These are phyloP conservation scores for Chaetodon auriga DNA, from an alignment of 2,113 vertebrate genomes.

Conservation along the genomic window DNA sequence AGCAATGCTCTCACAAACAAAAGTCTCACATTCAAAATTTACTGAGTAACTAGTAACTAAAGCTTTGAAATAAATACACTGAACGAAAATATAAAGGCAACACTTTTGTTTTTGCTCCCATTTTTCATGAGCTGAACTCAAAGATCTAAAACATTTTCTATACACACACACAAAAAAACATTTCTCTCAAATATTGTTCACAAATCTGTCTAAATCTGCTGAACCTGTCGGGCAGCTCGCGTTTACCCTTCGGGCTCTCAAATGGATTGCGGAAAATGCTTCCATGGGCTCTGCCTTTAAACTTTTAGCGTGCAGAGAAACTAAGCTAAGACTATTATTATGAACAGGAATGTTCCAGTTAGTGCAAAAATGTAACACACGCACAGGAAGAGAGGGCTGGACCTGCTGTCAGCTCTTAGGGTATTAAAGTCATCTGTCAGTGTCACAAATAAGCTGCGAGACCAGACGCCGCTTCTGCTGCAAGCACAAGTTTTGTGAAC, in stretches of 20 bases:
- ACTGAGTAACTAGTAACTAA: neutral
- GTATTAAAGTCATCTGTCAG: neutral
- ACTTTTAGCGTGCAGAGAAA: neutral
- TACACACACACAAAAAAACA: too few relatives aligned
- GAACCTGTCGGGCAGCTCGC: neutral
- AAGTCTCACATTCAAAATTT: too few relatives aligned
- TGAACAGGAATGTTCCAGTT: neutral
- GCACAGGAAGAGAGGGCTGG: neutral
- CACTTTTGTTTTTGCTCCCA: too few relatives aligned
- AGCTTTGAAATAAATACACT: neutral
- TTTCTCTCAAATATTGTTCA: too few relatives aligned
- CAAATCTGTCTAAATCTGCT: too few relatives aligned
- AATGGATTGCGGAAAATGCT: neutral
- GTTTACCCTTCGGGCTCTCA: neutral
- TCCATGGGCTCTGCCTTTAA: neutral
- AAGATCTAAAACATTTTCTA: too few relatives aligned
- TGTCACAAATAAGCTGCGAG: neutral
- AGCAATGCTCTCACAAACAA: too few relatives aligned
- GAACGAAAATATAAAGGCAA: too few relatives aligned
- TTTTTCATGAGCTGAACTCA: too few relatives aligned
- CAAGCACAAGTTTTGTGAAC: neutral
- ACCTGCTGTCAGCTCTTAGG: neutral
- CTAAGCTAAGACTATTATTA: neutral
- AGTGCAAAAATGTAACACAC: neutral
- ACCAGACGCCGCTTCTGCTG: neutral